Conservation (phyloP, 2,113 vertebrate species). For the Phycodurus eques region DNA sequence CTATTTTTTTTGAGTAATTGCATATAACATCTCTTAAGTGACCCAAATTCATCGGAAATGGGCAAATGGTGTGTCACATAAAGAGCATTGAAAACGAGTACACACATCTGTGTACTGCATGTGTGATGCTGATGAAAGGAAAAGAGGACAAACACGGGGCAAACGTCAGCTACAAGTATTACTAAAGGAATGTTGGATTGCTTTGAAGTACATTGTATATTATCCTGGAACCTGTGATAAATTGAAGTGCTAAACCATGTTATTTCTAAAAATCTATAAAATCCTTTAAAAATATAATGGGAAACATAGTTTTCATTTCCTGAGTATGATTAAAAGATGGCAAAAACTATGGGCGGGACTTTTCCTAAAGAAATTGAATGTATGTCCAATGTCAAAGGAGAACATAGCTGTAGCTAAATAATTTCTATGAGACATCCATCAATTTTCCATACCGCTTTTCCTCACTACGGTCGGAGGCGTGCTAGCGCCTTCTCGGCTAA, state of each 20-base stretch:
- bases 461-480: too few relatives aligned
- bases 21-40: constrained; percentile 17
- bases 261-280: background rate
- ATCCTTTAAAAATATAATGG: background rate
- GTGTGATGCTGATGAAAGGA: background rate
- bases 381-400: background rate
- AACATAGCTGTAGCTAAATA: background rate
- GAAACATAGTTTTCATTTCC: background rate
- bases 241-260: background rate
- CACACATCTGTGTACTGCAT: background rate
- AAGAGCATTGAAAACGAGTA: constrained; percentile 17
- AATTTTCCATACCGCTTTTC: too few relatives aligned
- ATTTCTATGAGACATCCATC: background rate
- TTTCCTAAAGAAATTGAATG: background rate
- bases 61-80: background rate
- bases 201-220: background rate
- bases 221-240: background rate
- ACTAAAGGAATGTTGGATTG: background rate
- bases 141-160: background rate
- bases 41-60: constrained; percentile 9
- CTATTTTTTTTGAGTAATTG: background rate
- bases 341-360: background rate
- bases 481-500: too few relatives aligned
- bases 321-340: background rate
- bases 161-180: background rate